Conservation (phyloP, 2,797 vertebrate species). For the Mergus octosetaceus region DNA sequence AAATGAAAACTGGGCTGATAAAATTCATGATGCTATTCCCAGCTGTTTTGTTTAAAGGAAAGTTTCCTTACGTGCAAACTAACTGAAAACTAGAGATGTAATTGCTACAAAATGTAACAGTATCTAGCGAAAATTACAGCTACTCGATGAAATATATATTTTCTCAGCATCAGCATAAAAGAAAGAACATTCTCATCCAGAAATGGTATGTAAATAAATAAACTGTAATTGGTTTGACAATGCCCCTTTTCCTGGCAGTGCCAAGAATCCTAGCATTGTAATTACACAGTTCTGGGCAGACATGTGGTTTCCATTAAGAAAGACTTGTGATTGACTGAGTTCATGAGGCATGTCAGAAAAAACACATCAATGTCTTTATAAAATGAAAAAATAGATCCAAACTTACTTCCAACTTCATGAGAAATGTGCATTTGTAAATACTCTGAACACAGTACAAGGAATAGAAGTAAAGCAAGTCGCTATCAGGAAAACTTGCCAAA, state of each 20-base stretch:
- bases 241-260: conserved; percentile 85
- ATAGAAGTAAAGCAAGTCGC: conserved; percentile 7
- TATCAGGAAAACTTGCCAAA: conserved; percentile 29
- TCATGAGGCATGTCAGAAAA: conserved; percentile 85
- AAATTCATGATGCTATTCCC: conserved; percentile 72
- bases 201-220: conserved; percentile 87
- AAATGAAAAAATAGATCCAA: conserved; percentile 75
- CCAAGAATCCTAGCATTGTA: conserved; percentile 85
- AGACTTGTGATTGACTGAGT: conserved; percentile 84
- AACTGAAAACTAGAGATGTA: conserved; percentile 72
- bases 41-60: conserved; percentile 77
- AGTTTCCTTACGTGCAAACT: conserved; percentile 76
- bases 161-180: conserved; percentile 82
- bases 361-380: conserved; percentile 82
- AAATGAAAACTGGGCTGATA: conserved; percentile 66
- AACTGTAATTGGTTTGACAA: conserved; percentile 86
- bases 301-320: conserved; percentile 88
- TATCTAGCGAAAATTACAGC: conserved; percentile 74
- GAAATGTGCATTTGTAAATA: conserved; percentile 74
- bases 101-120: conserved; percentile 72
- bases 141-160: conserved; percentile 77
- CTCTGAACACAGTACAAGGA: conserved; percentile 34
- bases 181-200: conserved; percentile 82
- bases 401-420: conserved; percentile 76
- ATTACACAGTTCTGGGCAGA: conserved; percentile 84